Conservation (phyloP, 2,797 vertebrate genomes). For the Sparus aurata region DNA sequence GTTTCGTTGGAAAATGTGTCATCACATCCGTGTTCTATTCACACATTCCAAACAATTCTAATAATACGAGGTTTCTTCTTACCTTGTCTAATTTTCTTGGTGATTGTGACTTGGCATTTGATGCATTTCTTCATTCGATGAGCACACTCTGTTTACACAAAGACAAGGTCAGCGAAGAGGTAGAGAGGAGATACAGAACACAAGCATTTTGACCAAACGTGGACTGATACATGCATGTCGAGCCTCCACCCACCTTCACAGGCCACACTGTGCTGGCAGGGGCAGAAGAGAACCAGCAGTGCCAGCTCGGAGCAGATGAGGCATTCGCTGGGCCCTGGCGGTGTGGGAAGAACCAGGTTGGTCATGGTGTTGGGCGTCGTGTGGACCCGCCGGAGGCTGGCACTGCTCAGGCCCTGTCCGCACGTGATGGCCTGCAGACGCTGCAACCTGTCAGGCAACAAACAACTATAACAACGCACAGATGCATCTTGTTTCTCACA, state of each 20-base stretch:
- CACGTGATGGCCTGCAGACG: constrained; percentile 86
- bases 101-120: constrained; percentile 96
- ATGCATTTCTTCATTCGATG: constrained; percentile 99
- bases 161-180: constrained; percentile 7
- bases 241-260: constrained; percentile 90
- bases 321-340: constrained; percentile 91
- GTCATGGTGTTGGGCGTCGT: constrained; percentile 96
- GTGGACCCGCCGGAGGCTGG: constrained; percentile 89
- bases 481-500: constrained; percentile 1
- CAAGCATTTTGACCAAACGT: neutral
- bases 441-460: constrained; percentile 82
- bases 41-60: too few relatives aligned
- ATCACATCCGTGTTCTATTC: too few relatives aligned
- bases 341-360: constrained; percentile 90
- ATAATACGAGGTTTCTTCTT: constrained; percentile 18
- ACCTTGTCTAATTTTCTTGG: constrained; percentile 97
- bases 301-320: constrained; percentile 97
- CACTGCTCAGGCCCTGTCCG: constrained; percentile 82
- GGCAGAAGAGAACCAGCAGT: constrained; percentile 93
- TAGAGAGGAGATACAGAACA: neutral
- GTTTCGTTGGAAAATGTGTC: too few relatives aligned
- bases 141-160: constrained; percentile 90
- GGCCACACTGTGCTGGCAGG: constrained; percentile 97
- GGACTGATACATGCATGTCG: neutral
- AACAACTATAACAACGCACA: neutral